phyloP scores from a whole-genome alignment of 2,797 vertebrate species.

The Loriculus beryllinus region DNA sequence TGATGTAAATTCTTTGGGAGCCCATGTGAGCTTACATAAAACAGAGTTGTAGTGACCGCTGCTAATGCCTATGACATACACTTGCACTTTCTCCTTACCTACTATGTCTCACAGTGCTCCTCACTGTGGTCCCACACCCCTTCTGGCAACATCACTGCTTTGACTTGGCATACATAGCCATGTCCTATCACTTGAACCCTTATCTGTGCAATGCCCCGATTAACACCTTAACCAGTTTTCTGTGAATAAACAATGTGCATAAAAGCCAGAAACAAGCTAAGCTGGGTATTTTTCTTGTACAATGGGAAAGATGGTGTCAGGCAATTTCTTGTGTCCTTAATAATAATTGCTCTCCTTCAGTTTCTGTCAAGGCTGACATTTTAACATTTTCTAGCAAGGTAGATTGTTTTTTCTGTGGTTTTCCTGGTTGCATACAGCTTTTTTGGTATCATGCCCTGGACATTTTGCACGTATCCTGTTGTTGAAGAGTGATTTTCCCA shows the following conservation, averaged over 20 bases:
- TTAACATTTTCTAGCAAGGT: conserved; percentile 34
- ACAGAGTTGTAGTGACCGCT: background rate
- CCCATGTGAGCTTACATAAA: background rate
- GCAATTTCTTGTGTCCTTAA: background rate
- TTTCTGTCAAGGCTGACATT: conserved; percentile 12
- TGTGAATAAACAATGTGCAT: background rate
- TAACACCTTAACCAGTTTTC: background rate
- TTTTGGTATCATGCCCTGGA: conserved; percentile 46
- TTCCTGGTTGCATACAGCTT: conserved; percentile 1
- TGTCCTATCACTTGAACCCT: background rate
- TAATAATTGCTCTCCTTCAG: background rate
- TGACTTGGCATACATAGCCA: accelerated
- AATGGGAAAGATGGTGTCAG: background rate
- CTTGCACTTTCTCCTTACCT: background rate
- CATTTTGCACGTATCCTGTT: conserved; percentile 48
- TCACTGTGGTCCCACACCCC: background rate
- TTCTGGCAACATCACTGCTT: background rate
- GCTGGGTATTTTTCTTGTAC: background rate
- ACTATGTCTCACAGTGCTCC: background rate
- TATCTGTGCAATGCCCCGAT: background rate
- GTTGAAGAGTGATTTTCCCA: conserved; percentile 29
- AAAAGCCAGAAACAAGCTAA: background rate
- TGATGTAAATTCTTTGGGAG: background rate
- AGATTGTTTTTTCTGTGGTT: conserved; percentile 48
- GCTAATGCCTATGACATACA: background rate